phyloP scores from a whole-genome alignment of 2,113 vertebrate species.

The Albula goreensis region DNA sequence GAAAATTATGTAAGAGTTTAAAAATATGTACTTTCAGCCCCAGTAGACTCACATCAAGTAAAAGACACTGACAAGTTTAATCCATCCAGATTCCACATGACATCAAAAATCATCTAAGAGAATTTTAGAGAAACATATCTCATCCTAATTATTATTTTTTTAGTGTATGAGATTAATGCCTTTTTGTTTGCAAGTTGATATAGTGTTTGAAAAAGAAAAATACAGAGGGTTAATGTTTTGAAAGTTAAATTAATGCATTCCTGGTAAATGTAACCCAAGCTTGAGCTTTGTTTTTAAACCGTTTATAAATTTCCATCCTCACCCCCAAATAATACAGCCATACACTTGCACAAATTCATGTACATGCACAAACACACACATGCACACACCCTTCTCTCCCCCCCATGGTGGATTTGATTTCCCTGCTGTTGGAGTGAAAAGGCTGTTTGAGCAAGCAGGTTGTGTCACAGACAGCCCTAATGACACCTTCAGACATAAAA shows the following conservation, averaged over 20 bases:
- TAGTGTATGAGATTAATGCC: not conserved
- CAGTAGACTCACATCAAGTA: not conserved
- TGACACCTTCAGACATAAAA: slow-evolving; percentile 76
- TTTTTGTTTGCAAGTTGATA: not conserved
- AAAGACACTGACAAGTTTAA: not conserved
- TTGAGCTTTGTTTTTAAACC: not conserved
- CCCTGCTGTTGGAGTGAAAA: slow-evolving; percentile 26
- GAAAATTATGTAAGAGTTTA: not conserved
- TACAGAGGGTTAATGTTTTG: not conserved
- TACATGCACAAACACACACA: slow-evolving; percentile 23
- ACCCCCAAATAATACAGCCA: not conserved
- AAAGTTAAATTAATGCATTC: not conserved
- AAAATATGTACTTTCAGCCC: not conserved
- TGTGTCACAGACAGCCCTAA: slow-evolving; percentile 68
- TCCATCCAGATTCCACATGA: not conserved
- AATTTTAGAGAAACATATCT: not conserved
- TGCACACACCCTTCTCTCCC: slow-evolving; percentile 24
- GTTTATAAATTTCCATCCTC: not conserved
- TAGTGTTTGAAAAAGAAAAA: not conserved
- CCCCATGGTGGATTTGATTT: slow-evolving; percentile 29
- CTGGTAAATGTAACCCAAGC: not conserved
- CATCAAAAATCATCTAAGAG: not conserved
- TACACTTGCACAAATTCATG: slow-evolving; percentile 17
- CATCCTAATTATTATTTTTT: not conserved
- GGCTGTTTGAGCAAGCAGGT: slow-evolving; percentile 46